Base-by-base conservation (phyloP, 1,140 invertebrate species). In the Bursaphelenchus mucronatus region DNA sequence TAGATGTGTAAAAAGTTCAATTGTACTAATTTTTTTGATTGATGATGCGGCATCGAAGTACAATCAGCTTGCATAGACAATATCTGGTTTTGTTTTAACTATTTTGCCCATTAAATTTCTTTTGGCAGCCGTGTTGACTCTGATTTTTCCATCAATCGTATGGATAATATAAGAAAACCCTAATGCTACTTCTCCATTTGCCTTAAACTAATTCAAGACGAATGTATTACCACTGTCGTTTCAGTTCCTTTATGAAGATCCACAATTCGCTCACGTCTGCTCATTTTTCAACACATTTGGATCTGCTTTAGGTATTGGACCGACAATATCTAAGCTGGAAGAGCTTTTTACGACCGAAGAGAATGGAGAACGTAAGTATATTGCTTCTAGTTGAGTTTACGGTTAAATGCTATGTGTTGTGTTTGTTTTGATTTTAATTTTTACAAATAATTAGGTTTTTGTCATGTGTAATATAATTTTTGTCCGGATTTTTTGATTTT, bases 251-350 rank as follows among this genome's bases (percentile, higher is more conserved):
- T 63, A 75, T 13, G 30, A 58, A 11, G 70, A 75, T 19, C 71
- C 72, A 10, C 43, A 43, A 17, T 75, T 71, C 43, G 73, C 72
- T 43, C 67, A 75, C 45, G 47, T 74, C 21, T 75, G 73, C 44
- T 56, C 50, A 8, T 74, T 74, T 50, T 74, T 75, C 64, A 74
- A 74, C 57, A 59, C 50, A 9, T 74, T 74, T 57, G 68, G 68
- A 21, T 40, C 64, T 47, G 21, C 64, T 13, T 50, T 74, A n/a
- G 58, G 54, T 7, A 45, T 75, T 21, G 70, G 72, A 40, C 71
- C 64, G 11, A 57, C 73, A 11, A 63, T 74, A 40, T n/a, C 15
- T 5, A 66, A 53, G 17, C 21, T 74, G 5, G 72, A 74, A 45
- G 59, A 69, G 44, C 30, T 74, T 17, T 64, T 74, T 6, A 56